phyloP scores from a whole-genome alignment of 2,113 vertebrate species.

The Probosciger aterrimus region DNA sequence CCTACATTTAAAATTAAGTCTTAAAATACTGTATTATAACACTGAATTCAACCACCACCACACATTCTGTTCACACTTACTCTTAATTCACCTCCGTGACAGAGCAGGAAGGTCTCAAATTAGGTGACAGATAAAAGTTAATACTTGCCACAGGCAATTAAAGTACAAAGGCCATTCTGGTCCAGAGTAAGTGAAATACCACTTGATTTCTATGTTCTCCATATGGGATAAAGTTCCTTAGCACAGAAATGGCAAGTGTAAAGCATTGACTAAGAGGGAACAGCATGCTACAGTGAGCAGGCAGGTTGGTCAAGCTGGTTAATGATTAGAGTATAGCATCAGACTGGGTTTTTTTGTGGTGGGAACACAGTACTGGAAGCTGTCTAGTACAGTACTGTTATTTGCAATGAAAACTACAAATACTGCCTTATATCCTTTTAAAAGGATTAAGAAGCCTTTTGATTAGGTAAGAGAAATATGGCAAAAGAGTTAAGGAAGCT shows the following conservation, averaged over 20 bases:
- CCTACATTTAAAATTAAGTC: background rate
- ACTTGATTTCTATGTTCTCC: accelerated
- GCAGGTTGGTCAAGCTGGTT: background rate
- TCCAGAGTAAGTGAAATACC: background rate
- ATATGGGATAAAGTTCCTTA: background rate
- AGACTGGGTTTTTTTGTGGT: background rate
- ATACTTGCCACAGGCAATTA: background rate
- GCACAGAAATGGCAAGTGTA: background rate
- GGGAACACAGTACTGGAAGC: background rate
- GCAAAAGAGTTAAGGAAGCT: background rate
- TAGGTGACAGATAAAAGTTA: background rate
- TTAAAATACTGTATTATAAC: background rate
- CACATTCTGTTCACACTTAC: background rate
- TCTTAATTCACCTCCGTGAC: background rate
- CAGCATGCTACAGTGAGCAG: background rate
- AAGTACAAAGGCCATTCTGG: background rate
- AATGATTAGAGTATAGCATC: background rate
- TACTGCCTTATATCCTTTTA: background rate
- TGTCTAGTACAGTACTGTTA: background rate
- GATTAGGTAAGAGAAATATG: background rate
- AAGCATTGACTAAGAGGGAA: background rate
- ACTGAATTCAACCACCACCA: background rate
- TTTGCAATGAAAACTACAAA: background rate
- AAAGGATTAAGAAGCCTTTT: background rate
- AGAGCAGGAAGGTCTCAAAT: background rate